A percentile compares a stretch with the other conserved stretches of the same genome.
These are phyloP conservation scores for Prietella phreatophila DNA, from an alignment of 2,113 vertebrate genomes.

Conservation along the genomic window DNA sequence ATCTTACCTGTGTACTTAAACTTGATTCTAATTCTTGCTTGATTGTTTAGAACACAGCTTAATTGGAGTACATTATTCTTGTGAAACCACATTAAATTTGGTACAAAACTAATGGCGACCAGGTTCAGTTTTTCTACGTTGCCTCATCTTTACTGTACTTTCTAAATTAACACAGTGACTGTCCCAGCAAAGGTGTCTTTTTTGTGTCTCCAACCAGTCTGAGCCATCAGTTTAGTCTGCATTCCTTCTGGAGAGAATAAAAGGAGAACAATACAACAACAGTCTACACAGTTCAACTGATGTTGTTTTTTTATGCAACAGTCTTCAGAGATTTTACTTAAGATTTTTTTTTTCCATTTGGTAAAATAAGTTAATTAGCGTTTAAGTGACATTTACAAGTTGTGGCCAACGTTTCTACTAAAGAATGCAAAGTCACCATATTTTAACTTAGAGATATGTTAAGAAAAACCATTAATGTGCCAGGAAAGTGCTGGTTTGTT, in stretches of 20 bases:
- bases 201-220: slow-evolving; percentile 11
- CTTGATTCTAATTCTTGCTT: no score
- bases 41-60: no score
- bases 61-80: no score
- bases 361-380: not conserved
- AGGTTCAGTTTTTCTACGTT: not conserved
- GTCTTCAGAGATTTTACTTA: not conserved
- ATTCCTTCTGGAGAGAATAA: not conserved
- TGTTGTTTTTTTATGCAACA: not conserved
- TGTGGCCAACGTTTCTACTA: not conserved
- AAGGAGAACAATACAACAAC: not conserved
- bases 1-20: no score
- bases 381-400: not conserved
- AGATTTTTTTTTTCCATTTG: not conserved
- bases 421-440: not conserved
- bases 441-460: not conserved
- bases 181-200: slow-evolving; percentile 23
- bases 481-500: not conserved
- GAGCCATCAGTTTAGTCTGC: slow-evolving; percentile 7
- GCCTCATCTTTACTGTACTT: slow-evolving; percentile 18
- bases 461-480: not conserved
- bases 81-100: no score
- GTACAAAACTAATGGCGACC: not conserved
- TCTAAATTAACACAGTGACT: slow-evolving; percentile 24
- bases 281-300: not conserved